Base-by-base conservation (phyloP, 2,888 invertebrate species). In the Hirtodrosophila confusa region DNA sequence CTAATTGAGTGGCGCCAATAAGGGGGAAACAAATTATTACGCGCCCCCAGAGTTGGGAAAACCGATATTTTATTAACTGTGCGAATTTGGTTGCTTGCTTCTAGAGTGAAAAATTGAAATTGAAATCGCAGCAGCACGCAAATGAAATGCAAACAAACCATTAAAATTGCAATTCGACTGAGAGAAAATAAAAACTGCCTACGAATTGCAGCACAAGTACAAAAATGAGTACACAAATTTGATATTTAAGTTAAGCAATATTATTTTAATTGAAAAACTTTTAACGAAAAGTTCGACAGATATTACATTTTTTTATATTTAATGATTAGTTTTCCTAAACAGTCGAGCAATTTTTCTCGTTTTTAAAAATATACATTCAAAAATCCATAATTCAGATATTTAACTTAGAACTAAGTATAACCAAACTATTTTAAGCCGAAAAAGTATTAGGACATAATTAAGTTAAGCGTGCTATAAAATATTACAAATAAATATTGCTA, bases 1-100 rank as follows among this genome's bases (percentile, higher is more conserved):
- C 70, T 87, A 77, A 88, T 80, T 87, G 88, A 84, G 69, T 87
- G 83, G 83, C 88, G 88, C 88, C 83, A 77, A 62, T 60, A 37
- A 62, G 60, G 58, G 53, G 48, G 23, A 12, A 23, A 39, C 17
- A 49, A 45, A 73, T 75, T 82, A 75, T 75, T 51, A 64, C 40
- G 54, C 54, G 31, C 43, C 44, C 23, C 9, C 8, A 31, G 27
- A 68, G 56, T 44, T 55, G 57, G 6, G 3, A 27, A 67, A 57
- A 40, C 39, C 61, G 23, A 60, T 67, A 62, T 71, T 82, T 85
- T 66, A 84, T 85, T 44, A 64, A 61, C 44, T 75, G 84, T 75
- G 68, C 76, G 50, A 78, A 69, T 51, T 58, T 65, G 37, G 24
- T 54, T 60, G 45, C 57, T 48, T 48, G 17, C 17, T 17, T 17